These are phyloP conservation scores for Ernsta delagoae DNA, from an alignment of 2,888 invertebrate genomes.

Conservation along the genomic window DNA sequence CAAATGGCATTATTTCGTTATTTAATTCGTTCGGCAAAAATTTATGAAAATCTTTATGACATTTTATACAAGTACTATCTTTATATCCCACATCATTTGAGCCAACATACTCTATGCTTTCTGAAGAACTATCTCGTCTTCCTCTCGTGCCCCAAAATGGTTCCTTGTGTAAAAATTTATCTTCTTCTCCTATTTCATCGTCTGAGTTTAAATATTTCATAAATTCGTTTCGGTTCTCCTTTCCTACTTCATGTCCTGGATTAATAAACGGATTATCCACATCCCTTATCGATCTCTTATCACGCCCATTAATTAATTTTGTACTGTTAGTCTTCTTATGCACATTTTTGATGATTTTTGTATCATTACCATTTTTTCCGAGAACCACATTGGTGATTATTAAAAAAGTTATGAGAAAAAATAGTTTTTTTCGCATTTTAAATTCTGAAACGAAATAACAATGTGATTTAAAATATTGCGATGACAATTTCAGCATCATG, in stretches of 20 bases:
- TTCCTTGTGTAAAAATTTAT: conserved; percentile 52
- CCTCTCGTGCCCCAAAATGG: conserved; percentile 77
- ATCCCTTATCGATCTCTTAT: conserved; percentile 62
- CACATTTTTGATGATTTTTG: conserved; percentile 50
- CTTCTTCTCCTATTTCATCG: conserved; percentile 31
- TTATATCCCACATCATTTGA: conserved; percentile 40
- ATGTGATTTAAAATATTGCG: background rate
- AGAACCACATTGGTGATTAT: conserved; percentile 59
- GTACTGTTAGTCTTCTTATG: conserved; percentile 53
- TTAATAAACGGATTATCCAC: conserved; percentile 50
- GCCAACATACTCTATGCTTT: conserved; percentile 44
- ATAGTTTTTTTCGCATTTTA: conserved; percentile 63
- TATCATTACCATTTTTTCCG: conserved; percentile 59
- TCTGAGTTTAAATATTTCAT: conserved; percentile 8
- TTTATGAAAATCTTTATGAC: conserved; percentile 46
- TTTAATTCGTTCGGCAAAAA: conserved; percentile 32
- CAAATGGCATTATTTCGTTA: conserved; percentile 35
- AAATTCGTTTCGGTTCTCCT: conserved; percentile 43
- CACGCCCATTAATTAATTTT: conserved; percentile 53
- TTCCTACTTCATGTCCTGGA: conserved; percentile 44
- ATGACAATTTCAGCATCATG: no score
- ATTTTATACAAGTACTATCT: conserved; percentile 49
- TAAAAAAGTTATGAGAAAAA: conserved; percentile 55
- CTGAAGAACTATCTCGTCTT: conserved; percentile 60
- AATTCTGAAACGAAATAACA: conserved; percentile 54